A percentile compares a stretch with the other conserved stretches of the same genome.
These are phyloP conservation scores for Argyrosomus japonicus DNA, from an alignment of 2,113 vertebrate species.

Conservation along the genomic window DNA sequence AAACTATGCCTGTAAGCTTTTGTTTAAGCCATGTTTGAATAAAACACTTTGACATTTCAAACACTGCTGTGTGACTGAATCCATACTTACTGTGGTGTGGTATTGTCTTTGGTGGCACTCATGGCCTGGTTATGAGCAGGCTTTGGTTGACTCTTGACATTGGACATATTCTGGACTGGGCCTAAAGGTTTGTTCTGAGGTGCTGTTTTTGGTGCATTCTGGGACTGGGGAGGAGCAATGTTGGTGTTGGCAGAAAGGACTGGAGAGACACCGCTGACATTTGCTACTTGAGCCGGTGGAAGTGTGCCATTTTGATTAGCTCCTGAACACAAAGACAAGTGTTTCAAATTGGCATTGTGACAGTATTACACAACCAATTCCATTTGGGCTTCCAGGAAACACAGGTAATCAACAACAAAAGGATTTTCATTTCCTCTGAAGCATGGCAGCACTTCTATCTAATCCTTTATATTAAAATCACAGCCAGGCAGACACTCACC, in stretches of 20 bases:
- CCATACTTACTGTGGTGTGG: slow-evolving; percentile 51
- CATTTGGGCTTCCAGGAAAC: neutral
- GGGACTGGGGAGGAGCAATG: slow-evolving; percentile 14
- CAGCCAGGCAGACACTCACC: slow-evolving; percentile 46
- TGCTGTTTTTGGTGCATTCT: neutral
- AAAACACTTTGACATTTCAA: neutral
- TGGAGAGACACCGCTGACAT: slow-evolving; percentile 54
- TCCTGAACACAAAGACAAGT: slow-evolving; percentile 43
- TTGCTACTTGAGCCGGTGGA: slow-evolving; percentile 44
- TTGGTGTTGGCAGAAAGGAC: slow-evolving; percentile 57
- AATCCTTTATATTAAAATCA: neutral
- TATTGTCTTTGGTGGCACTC: slow-evolving; percentile 14
- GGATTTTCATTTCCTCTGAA: neutral
- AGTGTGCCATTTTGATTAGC: neutral
- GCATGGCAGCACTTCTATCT: neutral
- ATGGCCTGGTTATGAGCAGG: neutral
- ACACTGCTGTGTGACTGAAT: neutral
- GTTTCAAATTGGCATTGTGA: neutral
- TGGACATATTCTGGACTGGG: slow-evolving; percentile 34
- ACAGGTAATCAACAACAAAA: neutral
- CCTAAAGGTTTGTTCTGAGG: slow-evolving; percentile 31
- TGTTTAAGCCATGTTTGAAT: neutral
- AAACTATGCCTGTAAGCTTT: neutral
- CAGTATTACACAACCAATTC: neutral
- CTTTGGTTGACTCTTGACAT: slow-evolving; percentile 22